These are phyloP conservation scores for Pseudochromis fuscus DNA, from an alignment of 2,797 vertebrate species.

Conservation along the genomic window DNA sequence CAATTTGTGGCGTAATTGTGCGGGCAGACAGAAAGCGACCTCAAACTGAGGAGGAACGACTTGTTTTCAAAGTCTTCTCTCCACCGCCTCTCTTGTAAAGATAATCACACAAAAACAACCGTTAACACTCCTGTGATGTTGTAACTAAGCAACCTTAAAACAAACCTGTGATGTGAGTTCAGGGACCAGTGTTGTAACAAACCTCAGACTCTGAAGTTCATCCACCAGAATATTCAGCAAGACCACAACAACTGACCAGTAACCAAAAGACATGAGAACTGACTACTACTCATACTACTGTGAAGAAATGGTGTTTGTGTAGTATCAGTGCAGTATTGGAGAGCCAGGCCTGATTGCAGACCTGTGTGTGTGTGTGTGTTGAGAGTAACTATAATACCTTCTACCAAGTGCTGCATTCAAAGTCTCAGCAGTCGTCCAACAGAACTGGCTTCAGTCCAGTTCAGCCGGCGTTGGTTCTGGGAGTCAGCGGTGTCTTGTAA, in stretches of 20 bases:
- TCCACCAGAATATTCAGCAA: conserved; percentile 27
- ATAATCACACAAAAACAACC: conserved; percentile 69
- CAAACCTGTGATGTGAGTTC: conserved; percentile 45
- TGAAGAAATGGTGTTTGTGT: not conserved
- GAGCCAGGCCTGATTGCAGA: conserved; percentile 1
- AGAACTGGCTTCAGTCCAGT: conserved; percentile 26
- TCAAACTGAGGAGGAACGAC: conserved; percentile 69
- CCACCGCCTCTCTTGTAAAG: conserved; percentile 57
- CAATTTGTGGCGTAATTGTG: conserved; percentile 82
- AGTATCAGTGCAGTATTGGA: not conserved
- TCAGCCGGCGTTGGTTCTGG: conserved; percentile 37
- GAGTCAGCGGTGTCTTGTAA: conserved; percentile 49
- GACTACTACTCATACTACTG: conserved; percentile 13
- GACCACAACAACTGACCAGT: conserved; percentile 19
- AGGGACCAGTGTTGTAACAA: conserved; percentile 30
- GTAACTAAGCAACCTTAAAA: conserved; percentile 68
- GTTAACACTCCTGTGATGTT: conserved; percentile 66
- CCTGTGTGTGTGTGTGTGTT: conserved; percentile 19
- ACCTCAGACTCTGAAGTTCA: conserved; percentile 15
- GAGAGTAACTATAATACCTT: conserved; percentile 26
- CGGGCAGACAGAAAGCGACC: conserved; percentile 70
- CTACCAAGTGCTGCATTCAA: conserved; percentile 35
- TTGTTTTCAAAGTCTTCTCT: conserved; percentile 71
- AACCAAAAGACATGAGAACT: conserved; percentile 27
- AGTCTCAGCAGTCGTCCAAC: conserved; percentile 28